Base-by-base conservation (phyloP, 2,888 invertebrate species). In the Antheraea assamensis region DNA sequence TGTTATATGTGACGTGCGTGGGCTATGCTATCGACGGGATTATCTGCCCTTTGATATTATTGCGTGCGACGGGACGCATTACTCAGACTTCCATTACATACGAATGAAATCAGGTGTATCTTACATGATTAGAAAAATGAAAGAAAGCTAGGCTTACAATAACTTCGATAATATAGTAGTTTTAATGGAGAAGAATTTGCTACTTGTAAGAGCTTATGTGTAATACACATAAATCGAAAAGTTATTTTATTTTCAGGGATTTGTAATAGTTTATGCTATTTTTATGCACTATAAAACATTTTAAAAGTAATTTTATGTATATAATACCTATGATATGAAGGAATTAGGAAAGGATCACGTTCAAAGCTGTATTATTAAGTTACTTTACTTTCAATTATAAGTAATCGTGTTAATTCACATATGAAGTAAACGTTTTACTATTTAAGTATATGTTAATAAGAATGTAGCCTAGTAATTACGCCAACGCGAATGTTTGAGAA, bases 1-100 rank as follows among this genome's bases (percentile, higher is more conserved):
- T 88, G 87, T 89, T 83, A 84, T 85, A 81, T 79, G 81, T 80
- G 82, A 81, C 78, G 81, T 84, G 85, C 82, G 86, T 87, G 81
- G 83, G 87, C 79, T 78, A 85, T 82, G 78, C 84, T 83, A 86
- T 87, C 88, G 86, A 87, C 80, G 80, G 77, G 78, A 82, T 85
- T 80, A 81, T 78, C 78, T 80, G 79, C 81, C 81, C 79, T 84
- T 84, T 83, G 79, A 83, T 76, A 81, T 80, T 80, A 82, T 84
- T 76, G 80, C 82, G 78, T 81, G 80, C 68, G 71, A 55, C 55
- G 68, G n/a, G 74, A 75, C 70, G 71, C 75, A 74, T 78, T 74
- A 71, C 72, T 72, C 71, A 61, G 55, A 74, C 31, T 19, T 35
- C 68, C 68, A 55, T 58, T 19, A 42, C n/a, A 35, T 61, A 30